Percentiles rank a stretch among this genome's conserved stretches.
phyloP scores from a whole-genome alignment of 2,888 invertebrate genomes.

The Caradrina kadenii region DNA sequence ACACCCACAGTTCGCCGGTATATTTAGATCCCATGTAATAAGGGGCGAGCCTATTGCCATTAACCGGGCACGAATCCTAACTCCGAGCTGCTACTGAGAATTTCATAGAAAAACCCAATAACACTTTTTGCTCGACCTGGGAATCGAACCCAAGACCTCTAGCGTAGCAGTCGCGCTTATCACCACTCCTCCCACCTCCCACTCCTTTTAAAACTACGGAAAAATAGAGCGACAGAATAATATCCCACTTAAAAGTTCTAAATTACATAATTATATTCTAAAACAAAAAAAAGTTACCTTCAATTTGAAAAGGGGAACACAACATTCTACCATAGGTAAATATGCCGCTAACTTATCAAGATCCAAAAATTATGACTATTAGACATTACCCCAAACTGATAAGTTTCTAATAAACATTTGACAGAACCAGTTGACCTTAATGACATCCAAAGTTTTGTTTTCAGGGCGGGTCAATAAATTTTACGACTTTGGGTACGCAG shows the following conservation, averaged over 20 bases:
- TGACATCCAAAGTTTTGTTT: conserved; percentile 41
- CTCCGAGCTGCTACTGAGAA: no score
- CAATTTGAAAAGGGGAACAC: not conserved
- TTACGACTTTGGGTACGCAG: conserved; percentile 23
- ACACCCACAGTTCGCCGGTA: no score
- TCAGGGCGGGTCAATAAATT: conserved; percentile 33
- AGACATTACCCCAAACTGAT: not conserved
- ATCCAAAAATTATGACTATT: not conserved
- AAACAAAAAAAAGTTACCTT: conserved; percentile 4
- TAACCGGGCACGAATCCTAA: no score
- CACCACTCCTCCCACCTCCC: no score
- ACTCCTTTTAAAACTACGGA: conserved; percentile 9
- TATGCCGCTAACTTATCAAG: not conserved
- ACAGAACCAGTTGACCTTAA: conserved; percentile 40
- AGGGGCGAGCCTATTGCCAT: no score
- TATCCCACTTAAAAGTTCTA: no score
- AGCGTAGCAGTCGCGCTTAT: no score
- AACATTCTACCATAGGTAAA: not conserved
- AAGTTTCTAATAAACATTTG: conserved; percentile 20
- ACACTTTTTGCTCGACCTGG: no score
- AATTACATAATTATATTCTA: not conserved
- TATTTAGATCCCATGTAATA: no score
- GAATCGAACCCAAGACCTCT: no score
- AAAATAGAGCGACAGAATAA: not conserved
- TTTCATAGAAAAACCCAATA: no score